Evolutionary conservation across 2,888 invertebrate species (phyloP), one percentile per base, ranked within the genome.

Genomic region (Ischnus inquisitorius): DNA sequence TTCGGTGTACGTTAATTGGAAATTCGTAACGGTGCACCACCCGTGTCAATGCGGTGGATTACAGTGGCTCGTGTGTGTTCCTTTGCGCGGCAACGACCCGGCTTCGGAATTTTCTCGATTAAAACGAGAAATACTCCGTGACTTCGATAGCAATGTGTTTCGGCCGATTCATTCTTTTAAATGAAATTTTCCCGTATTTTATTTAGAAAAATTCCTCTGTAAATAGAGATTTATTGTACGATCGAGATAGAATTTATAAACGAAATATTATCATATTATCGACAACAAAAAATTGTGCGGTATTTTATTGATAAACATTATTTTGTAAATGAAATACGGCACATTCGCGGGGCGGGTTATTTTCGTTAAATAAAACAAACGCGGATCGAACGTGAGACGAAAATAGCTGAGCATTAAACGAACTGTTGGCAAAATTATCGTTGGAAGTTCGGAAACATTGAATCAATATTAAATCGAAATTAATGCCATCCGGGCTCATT

Each of bases 1-100:
- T 79, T 82, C 60, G 46, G 67, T 43, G 22, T 10, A 60, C 34
- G 64, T 57, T 75, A 79, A 83, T 74, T 82, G 67, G 46, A 65
- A 71, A 75, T 75, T 83, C 79, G 74, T 82, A 78, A 82, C 78
- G 16, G 43, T 68, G 6, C 34, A 34, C 34, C 34, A 10, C 8
- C n/a, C 12, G 19, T 22, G 25, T 25, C 43, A 34, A 62, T 34
- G 28, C 34, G 19, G 5, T 39, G 48, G 39, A 64, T 64, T 60
- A 48, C 34, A 51, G n/a, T 22, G 62, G 10, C 62, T 62, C 25
- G 25, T 14, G n/a, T 2, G 28, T 5, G 14, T 14, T 22, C 8
- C 8, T 19, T 12, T 22, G 10, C 28, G 28, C 22, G 25, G 14
- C 57, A 4, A 60, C 25, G 25, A 5, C 25, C 12, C 5, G n/a